Conservation (phyloP, 2,113 vertebrate species). For the Theristicus caerulescens region DNA sequence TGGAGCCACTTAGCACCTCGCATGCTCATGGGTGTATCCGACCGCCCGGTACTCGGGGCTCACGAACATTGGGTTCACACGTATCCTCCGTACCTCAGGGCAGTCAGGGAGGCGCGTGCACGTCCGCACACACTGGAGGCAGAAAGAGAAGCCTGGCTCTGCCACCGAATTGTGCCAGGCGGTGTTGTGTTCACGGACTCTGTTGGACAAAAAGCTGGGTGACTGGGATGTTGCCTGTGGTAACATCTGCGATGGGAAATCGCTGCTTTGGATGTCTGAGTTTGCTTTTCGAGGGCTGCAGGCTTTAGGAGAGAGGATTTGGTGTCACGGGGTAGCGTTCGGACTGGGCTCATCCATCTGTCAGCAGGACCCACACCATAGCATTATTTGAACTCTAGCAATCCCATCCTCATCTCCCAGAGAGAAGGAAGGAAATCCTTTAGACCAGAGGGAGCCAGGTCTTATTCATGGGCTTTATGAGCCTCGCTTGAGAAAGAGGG, state of each 20-base stretch:
- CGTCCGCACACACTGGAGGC: accelerated
- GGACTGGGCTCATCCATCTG: background rate
- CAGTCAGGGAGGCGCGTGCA: background rate
- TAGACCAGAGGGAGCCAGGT: background rate
- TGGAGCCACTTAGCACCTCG: background rate
- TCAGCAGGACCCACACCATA: background rate
- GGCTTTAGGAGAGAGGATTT: background rate
- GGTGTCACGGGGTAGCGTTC: background rate
- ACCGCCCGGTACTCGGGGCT: background rate
- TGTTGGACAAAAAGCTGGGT: background rate
- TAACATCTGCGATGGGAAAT: background rate
- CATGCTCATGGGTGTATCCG: background rate
- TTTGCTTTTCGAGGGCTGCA: background rate
- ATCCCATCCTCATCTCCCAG: background rate
- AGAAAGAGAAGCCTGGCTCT: background rate
- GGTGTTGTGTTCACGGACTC: background rate
- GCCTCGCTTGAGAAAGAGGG: background rate
- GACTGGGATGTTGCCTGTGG: background rate
- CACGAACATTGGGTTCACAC: accelerated
- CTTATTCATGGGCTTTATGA: background rate
- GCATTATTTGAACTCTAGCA: background rate
- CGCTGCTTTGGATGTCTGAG: background rate
- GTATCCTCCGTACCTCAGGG: background rate
- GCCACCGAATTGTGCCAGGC: background rate
- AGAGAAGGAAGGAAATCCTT: background rate